Evolutionary conservation across 2,888 invertebrate genomes (phyloP).

Genomic region (Oscheius sp.): DNA sequence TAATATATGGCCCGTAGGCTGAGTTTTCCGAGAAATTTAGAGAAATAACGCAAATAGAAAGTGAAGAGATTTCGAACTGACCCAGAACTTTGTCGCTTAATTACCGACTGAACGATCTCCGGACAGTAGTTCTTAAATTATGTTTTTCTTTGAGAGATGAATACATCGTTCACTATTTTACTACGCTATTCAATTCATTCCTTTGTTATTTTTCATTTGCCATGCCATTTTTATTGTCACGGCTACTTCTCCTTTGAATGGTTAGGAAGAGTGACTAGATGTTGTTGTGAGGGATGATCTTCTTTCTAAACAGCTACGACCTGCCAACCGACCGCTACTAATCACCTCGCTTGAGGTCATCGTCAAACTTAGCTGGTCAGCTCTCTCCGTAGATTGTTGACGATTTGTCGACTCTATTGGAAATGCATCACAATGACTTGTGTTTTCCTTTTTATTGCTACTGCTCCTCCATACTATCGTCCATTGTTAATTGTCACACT

Average conservation of each 20-base stretch:
- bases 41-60: no score
- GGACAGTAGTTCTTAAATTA: no score
- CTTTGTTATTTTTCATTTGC: no score
- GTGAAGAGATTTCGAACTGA: background rate
- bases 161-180: no score
- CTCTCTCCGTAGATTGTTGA: background rate
- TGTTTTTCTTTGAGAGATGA: no score
- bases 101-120: conserved; percentile 14
- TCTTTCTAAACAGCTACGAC: conserved; percentile 26
- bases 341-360: conserved; percentile 24
- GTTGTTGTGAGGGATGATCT: conserved; percentile 11
- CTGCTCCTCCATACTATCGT: background rate
- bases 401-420: background rate
- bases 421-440: conserved; percentile 20
- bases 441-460: conserved; percentile 4
- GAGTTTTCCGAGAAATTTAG: no score
- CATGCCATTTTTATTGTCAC: no score
- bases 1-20: conserved; percentile 23
- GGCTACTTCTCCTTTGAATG: no score
- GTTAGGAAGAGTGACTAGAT: no score
- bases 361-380: background rate
- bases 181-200: no score
- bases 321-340: conserved; percentile 30
- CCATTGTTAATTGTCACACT: background rate
- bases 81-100: background rate